A percentile compares a stretch with the other conserved stretches of the same genome.
Evolutionary conservation across 92 coral and sea anemone genomes (phyloP).

Genomic region (Plumapathes pennacea): DNA sequence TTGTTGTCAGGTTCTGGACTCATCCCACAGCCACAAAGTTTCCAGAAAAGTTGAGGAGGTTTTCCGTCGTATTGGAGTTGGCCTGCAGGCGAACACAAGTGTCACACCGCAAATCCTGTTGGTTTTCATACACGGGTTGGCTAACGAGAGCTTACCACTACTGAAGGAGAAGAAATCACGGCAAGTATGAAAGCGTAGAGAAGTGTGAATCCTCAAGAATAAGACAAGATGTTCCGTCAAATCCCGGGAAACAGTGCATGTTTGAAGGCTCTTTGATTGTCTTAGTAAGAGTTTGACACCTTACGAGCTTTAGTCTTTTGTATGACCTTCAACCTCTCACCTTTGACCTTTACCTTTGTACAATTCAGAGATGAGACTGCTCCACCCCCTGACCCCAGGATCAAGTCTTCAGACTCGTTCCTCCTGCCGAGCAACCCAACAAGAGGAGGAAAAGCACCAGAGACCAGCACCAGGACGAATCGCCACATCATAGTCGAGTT

Average conservation of each 20-base stretch:
- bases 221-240: no score
- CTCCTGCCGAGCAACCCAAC: constrained; percentile 62
- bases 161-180: constrained; percentile 41
- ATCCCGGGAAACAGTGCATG: no score
- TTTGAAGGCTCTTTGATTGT: no score
- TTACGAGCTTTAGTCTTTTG: no score
- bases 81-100: constrained; percentile 71
- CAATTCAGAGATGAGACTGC: constrained; percentile 32
- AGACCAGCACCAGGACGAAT: constrained; percentile 69
- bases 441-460: constrained; percentile 84
- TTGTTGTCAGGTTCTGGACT: constrained; percentile 69
- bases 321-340: no score
- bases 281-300: no score
- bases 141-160: constrained; percentile 72
- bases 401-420: constrained; percentile 48
- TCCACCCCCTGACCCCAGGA: constrained; percentile 35
- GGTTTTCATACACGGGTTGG: constrained; percentile 76
- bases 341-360: background rate
- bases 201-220: no score
- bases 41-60: constrained; percentile 88
- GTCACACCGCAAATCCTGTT: constrained; percentile 67
- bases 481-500: constrained; percentile 85
- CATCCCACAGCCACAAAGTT: constrained; percentile 85
- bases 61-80: constrained; percentile 75
- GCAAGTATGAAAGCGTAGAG: constrained; percentile 38